Base-by-base conservation (phyloP, 2,797 vertebrate species). In the Notoglanidium macrostoma region DNA sequence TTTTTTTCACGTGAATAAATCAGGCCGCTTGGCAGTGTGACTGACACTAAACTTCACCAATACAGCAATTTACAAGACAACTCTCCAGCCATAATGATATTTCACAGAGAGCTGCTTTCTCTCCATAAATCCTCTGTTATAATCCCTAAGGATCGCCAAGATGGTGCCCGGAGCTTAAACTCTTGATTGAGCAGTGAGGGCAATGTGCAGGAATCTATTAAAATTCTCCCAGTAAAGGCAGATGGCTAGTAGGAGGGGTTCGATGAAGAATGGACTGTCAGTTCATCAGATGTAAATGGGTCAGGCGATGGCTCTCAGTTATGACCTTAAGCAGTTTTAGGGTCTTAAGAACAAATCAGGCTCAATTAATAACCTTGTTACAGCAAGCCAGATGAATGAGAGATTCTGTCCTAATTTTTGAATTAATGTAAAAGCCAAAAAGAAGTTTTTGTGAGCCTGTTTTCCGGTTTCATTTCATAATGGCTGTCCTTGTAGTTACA, bases 101-200 rank as follows among this genome's bases (percentile, higher is more conserved):
- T 96, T 95, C 93, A 94, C 93, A 90, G 91, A 96, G 96, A 97
- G 95, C 96, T 93, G 90, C 95, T 96, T 97, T 96, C 94, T 95
- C 95, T 89, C 95, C 92, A 90, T 96, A 96, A 97, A 95, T 93
- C 94, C 91, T 95, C 94, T 91, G 87, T 91, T 95, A 95, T 96
- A 97, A 97, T 96, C 95, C 94, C 89, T 86, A 92, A 88, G 90
- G 93, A 93, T 93, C 92, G 92, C 92, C 93, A 94, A 93, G 94
- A 94, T 93, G 94, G 94, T 95, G 94, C 92, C 92, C 82, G 78
- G 93, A 93, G 95, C 96, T 96, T 96, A 96, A 96, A 95, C 94
- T 95, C 88, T 92, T 96, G 96, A 96, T 95, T 95, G 94, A 93
- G 95, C 95, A 95, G 94, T 93, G 94, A 94, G 92, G 93, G 88